Conservation (phyloP, 2,113 vertebrate genomes). For the Embiotoca jacksoni region DNA sequence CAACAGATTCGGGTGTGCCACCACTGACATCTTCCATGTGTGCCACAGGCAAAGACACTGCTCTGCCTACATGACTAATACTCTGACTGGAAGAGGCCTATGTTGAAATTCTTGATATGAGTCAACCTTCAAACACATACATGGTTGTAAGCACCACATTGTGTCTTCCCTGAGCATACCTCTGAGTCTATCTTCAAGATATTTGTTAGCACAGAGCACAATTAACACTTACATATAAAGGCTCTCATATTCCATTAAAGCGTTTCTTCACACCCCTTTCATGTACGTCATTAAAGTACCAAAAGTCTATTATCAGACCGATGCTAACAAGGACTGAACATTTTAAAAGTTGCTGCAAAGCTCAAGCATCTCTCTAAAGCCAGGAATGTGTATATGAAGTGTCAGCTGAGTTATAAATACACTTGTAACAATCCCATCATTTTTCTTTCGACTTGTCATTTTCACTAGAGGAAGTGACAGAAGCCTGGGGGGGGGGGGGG, state of each 20-base stretch:
- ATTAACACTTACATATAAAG: constrained; percentile 46
- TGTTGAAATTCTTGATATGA: constrained; percentile 63
- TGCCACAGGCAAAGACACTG: constrained; percentile 56
- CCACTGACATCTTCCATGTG: constrained; percentile 46
- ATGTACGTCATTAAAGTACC: constrained; percentile 8
- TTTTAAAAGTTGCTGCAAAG: constrained; percentile 14
- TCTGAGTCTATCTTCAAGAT: constrained; percentile 4
- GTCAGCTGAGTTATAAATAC: constrained; percentile 73
- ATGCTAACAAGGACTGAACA: constrained; percentile 15
- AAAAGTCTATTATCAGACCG: constrained; percentile 23
- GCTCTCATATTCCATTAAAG: background rate
- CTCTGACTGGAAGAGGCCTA: constrained; percentile 32
- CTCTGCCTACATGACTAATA: constrained; percentile 62
- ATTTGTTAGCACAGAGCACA: constrained; percentile 41
- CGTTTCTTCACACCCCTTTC: constrained; percentile 10
- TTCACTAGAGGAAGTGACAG: constrained; percentile 46
- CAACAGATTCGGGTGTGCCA: constrained; percentile 69
- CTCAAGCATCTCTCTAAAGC: constrained; percentile 46
- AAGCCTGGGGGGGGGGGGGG: constrained; percentile 2
- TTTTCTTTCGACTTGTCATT: constrained; percentile 70
- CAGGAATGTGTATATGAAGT: constrained; percentile 56
- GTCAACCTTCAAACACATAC: constrained; percentile 41
- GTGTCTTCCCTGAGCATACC: background rate
- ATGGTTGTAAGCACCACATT: background rate
- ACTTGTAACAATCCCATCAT: constrained; percentile 58